Evolutionary conservation across 2,113 vertebrate species (phyloP), one percentile per base, ranked within the genome.

Genomic region (Xenopus laevis): DNA sequence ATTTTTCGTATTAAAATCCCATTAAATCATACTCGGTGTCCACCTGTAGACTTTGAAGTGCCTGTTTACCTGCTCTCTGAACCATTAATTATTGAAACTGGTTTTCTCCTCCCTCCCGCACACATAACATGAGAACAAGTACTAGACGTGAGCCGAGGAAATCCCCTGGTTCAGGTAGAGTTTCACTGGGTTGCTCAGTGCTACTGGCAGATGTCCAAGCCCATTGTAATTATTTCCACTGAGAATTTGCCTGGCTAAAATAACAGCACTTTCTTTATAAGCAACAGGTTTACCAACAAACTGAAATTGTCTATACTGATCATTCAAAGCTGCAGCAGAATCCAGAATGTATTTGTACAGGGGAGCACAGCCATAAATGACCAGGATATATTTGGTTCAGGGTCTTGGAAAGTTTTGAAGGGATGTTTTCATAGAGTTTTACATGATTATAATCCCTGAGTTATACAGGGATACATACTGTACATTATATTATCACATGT

Each of bases 201-300:
- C 60, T 70, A 33, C 46, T 77, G 74, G 74, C 66, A 77, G 73
- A 75, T 70, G 67, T 53, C 67, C 65, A 67, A 60, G 23, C 58
- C 58, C 18, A 53, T 20, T 17, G 33, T 58, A 74, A 74, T 77
- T 63, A 64, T 77, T 70, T 77, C 66, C 59, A 64, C 40, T 40
- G 74, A 33, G 74, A 21, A 64, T 57, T 70, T 13, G 10, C 58
- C 59, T 68, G 13, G 13, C 72, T 53, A 30, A 17, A 75, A 47
- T 59, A 68, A 45, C 21, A 57, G 45, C 50, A 60, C 47, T 50
- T 50, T 33, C 59, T 40, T 30, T 20, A 65, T 61, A 74, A 27
- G 66, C 65, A 68, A 46, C 45, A 55, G 13, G 23, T 57, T 69
- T 69, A 16, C 50, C 55, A 58, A 58, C 16, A 13, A 40, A 40